Evolutionary conservation across 1,140 invertebrate genomes (phyloP).

Genomic region (Globodera ellingtonae): DNA sequence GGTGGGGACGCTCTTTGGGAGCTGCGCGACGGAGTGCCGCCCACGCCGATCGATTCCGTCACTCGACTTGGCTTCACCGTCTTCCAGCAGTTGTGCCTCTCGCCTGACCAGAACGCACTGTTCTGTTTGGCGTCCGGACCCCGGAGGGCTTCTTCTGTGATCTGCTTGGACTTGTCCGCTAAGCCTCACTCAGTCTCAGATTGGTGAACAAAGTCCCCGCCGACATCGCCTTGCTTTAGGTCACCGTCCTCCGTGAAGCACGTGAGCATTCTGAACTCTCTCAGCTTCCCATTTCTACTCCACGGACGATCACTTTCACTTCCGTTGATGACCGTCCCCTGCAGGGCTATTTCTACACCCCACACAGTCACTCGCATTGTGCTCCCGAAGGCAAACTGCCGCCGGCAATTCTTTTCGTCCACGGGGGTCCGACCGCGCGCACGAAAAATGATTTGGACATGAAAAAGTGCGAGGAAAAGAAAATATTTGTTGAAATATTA

Average conservation of each 20-base stretch:
- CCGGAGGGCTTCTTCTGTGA: constrained; percentile 17
- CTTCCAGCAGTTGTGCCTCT: constrained; percentile 21
- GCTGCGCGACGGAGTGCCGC: not conserved
- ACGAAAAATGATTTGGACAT: constrained; percentile 33
- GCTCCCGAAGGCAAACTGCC: constrained; percentile 28
- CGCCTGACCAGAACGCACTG: not conserved
- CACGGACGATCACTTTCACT: constrained; percentile 6
- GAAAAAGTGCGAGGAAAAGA: constrained; percentile 10
- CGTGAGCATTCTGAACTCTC: constrained; percentile 15
- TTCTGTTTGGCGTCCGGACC: constrained; percentile 32
- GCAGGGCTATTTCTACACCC: constrained; percentile 37
- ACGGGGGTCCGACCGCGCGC: constrained; percentile 25
- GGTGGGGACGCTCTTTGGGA: not conserved
- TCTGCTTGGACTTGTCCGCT: constrained; percentile 15
- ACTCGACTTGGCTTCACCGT: constrained; percentile 24
- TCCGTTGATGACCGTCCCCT: constrained; percentile 17
- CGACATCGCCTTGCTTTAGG: constrained; percentile 1
- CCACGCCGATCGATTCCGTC: constrained; percentile 22
- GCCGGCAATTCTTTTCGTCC: constrained; percentile 27
- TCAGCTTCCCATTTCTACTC: constrained; percentile 22
- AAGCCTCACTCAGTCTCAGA: not conserved
- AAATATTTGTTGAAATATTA: too few species aligned
- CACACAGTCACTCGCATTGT: not conserved
- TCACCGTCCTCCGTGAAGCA: constrained; percentile 27
- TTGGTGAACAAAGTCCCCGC: not conserved